These are phyloP conservation scores for Nezara viridula DNA, from an alignment of 2,888 invertebrate genomes.

Conservation along the genomic window DNA sequence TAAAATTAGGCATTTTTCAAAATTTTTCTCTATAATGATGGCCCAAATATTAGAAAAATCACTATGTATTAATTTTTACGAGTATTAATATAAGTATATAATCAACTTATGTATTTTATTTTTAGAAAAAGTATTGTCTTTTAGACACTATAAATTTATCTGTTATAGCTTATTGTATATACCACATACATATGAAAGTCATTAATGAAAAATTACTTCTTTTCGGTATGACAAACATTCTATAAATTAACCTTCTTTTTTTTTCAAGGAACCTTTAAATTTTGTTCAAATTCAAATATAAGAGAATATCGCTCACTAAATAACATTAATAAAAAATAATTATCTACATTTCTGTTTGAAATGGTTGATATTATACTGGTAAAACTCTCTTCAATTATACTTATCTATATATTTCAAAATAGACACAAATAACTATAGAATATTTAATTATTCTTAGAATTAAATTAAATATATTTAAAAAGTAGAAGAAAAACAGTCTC, in stretches of 20 bases:
- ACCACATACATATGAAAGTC: not conserved
- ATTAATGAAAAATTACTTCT: not conserved
- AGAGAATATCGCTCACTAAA: too few species aligned
- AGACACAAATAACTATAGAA: not conserved
- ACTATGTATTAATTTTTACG: not conserved
- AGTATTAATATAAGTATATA: not conserved
- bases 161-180: not conserved
- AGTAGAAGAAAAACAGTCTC: constrained; percentile 38
- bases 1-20: not conserved
- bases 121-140: not conserved
- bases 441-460: not conserved
- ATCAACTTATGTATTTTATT: not conserved
- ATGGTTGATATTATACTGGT: not conserved
- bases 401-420: not conserved
- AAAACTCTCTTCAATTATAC: not conserved
- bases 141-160: not conserved
- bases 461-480: constrained; percentile 4
- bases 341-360: not conserved
- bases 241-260: not conserved
- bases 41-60: not conserved
- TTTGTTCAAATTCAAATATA: not conserved
- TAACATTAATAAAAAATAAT: not conserved
- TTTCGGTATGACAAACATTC: not conserved
- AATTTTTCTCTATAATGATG: not conserved
- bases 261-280: not conserved